Base-by-base conservation (phyloP, 2,797 vertebrate genomes). In the Phataginus tricuspis region DNA sequence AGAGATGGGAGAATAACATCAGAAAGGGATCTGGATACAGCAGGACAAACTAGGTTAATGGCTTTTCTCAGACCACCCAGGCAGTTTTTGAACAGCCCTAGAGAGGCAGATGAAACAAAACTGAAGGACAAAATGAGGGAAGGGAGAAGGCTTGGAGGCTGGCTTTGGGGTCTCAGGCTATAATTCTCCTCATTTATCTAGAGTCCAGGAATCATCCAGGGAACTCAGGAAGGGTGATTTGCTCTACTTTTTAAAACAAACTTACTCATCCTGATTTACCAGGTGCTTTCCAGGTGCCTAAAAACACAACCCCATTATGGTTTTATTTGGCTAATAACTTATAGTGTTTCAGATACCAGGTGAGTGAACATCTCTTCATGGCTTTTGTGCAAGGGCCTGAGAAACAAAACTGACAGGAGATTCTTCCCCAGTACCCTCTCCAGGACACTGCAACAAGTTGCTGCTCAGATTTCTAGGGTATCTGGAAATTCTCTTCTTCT, bases 191-290 rank as follows among this genome's bases (percentile, higher is more conserved):
- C 12, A 4, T 49, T 51, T n/a, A 66, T 49, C 51, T 66, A 5
- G 45, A 49, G 57, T 31, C 61, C 31, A 55, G 25, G 53, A 61
- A 21, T 5, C 59, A 49, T 34, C 53, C 34, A 79, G 79, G 69
- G 83, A 83, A 49, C 68, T 53, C 8, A 42, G 1, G 21, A 71
- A 72, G 37, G 12, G 53, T 42, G 83, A 14, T 63, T 34, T 42
- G 64, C 79, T 90, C 78, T 61, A 49, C 61, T 25, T 82, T 88
- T 92, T 45, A 83, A 83, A 84, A 75, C 31, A 66, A 31, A 93
- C 23, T 2, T 19, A n/a, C 4, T 64, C 66, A 29, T n/a, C 83
- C 69, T 45, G 23, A 53, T 29, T 64, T 83, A 64, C 34, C 31
- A 55, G 57, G 39, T 9, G 2, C 51, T 61, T 90, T 72, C 84